These are phyloP conservation scores for Cotesia congregata DNA, from an alignment of 2,888 invertebrate genomes.

Conservation along the genomic window DNA sequence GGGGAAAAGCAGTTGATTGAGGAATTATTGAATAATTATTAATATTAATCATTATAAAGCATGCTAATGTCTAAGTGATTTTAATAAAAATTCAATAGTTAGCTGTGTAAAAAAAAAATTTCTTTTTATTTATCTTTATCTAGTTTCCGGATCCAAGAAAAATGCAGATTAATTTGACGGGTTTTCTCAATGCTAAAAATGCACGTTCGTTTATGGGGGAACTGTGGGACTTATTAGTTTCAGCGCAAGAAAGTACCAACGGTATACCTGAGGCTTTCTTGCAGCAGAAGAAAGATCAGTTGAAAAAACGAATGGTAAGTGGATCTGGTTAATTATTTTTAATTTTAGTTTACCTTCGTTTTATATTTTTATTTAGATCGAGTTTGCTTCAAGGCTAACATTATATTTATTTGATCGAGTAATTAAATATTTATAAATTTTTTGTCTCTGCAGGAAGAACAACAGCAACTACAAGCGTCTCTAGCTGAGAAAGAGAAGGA, in stretches of 20 bases:
- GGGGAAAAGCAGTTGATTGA: conserved; percentile 69
- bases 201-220: conserved; percentile 98
- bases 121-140: conserved; percentile 45
- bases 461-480: conserved; percentile 79
- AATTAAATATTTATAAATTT: neutral
- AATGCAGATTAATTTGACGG: conserved; percentile 99
- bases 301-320: conserved; percentile 87
- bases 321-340: conserved; percentile 28
- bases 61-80: neutral
- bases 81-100: neutral
- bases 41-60: neutral
- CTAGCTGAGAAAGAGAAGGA: conserved; percentile 72
- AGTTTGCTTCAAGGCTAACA: neutral
- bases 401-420: neutral
- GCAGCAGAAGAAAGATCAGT: conserved; percentile 96
- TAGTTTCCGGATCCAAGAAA: conserved; percentile 97
- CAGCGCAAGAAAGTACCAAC: conserved; percentile 94
- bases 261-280: conserved; percentile 96
- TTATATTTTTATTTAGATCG: conserved; percentile 23
- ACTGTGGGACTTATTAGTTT: conserved; percentile 94
- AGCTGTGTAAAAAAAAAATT: neutral
- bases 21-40: conserved; percentile 28
- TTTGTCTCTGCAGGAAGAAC: conserved; percentile 76
- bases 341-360: conserved; percentile 33
- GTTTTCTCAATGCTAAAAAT: conserved; percentile 97